A percentile compares a stretch with the other conserved stretches of the same genome.
Evolutionary conservation across 2,888 invertebrate genomes (phyloP).

Genomic region (Thyatira batis): DNA sequence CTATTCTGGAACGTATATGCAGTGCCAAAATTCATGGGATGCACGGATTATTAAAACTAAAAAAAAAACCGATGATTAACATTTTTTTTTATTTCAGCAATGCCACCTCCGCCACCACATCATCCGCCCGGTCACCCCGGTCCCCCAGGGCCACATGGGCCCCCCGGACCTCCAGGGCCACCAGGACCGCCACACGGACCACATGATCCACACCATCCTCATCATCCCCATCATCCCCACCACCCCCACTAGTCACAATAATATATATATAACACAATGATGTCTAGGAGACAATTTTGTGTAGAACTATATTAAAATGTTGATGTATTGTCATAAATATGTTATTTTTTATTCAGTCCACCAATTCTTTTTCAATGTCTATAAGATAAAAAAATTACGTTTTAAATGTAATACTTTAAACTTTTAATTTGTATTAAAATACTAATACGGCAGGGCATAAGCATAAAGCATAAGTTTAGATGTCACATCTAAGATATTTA

Average conservation of each 20-base stretch:
- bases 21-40: too few relatives aligned
- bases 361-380: too few relatives aligned
- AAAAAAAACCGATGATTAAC: not conserved
- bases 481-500: too few relatives aligned
- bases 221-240: not conserved
- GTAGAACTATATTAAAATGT: not conserved
- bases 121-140: constrained; percentile 6
- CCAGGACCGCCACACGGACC: constrained; percentile 16
- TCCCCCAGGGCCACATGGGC: not conserved
- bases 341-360: too few relatives aligned
- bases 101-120: constrained; percentile 12
- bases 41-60: too few relatives aligned
- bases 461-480: too few relatives aligned
- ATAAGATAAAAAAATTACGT: too few relatives aligned
- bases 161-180: constrained; percentile 16
- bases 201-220: constrained; percentile 5
- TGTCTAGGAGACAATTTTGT: not conserved
- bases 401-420: too few relatives aligned
- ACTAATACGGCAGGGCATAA: too few relatives aligned
- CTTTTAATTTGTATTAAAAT: too few relatives aligned
- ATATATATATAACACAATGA: not conserved
- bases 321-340: too few relatives aligned
- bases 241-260: not conserved
- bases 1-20: too few relatives aligned
- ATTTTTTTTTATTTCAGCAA: not conserved